phyloP scores from a whole-genome alignment of 2,797 vertebrate species.

The Nothura maculosa region DNA sequence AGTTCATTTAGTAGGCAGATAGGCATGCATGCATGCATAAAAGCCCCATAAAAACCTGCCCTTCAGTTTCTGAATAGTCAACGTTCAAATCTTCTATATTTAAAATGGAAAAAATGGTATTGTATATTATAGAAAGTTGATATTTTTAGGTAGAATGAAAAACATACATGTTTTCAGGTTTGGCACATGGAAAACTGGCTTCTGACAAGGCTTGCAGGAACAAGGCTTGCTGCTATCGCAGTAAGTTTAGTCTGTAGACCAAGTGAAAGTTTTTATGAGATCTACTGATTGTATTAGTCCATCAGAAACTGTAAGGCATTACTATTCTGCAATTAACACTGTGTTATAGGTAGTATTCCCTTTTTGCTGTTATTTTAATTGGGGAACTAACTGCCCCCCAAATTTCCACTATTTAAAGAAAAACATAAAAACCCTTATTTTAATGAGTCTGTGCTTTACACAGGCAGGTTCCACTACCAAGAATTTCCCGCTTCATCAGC shows the following conservation, averaged over 20 bases:
- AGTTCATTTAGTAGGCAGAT: background rate
- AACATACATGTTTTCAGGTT: background rate
- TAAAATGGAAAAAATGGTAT: background rate
- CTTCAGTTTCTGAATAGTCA: background rate
- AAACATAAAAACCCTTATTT: background rate
- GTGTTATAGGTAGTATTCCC: background rate
- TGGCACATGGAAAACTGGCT: background rate
- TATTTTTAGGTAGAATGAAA: background rate
- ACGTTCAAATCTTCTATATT: background rate
- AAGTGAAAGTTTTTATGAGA: background rate
- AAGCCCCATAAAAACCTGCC: background rate
- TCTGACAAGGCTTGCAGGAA: background rate
- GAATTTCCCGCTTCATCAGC: conserved; percentile 54
- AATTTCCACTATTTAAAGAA: conserved; percentile 16
- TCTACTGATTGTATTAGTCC: background rate
- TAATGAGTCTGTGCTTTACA: conserved; percentile 18
- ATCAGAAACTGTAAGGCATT: background rate
- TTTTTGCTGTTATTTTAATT: conserved; percentile 20
- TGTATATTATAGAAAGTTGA: background rate
- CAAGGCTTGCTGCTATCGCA: background rate
- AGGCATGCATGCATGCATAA: background rate
- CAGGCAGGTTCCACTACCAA: conserved; percentile 48
- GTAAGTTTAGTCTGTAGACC: background rate
- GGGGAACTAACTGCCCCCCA: background rate
- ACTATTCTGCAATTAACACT: background rate